These are phyloP conservation scores for Gulo gulo DNA, from an alignment of 2,113 vertebrate genomes.

Conservation along the genomic window DNA sequence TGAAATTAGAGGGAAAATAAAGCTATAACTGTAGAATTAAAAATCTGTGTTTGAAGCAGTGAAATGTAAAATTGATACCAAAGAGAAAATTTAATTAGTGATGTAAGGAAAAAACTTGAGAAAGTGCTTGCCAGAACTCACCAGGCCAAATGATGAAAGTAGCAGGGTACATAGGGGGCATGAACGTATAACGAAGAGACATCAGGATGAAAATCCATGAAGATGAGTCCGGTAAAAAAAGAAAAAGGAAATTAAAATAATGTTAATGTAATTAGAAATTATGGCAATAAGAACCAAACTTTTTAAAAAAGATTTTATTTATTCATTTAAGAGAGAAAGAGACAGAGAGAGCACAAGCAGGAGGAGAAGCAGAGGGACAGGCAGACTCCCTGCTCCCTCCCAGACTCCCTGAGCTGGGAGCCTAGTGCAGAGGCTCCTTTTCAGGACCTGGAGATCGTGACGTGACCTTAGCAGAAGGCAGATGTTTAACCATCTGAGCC, in stretches of 20 bases:
- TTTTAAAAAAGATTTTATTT: neutral
- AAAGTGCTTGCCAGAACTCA: neutral
- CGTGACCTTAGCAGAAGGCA: neutral
- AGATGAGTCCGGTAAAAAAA: neutral
- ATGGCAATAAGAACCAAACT: neutral
- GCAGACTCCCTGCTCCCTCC: neutral
- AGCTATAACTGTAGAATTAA: constrained; percentile 7
- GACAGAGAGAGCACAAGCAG: neutral
- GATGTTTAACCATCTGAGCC: neutral
- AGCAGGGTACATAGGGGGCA: neutral
- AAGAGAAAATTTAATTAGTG: neutral
- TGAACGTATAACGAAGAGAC: neutral
- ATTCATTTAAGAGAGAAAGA: neutral
- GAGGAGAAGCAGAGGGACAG: neutral
- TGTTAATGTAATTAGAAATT: neutral
- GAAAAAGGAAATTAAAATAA: neutral
- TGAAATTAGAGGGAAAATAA: constrained; percentile 3
- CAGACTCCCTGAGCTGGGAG: neutral
- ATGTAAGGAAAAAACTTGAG: neutral
- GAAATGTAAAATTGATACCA: neutral
- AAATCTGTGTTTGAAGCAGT: neutral
- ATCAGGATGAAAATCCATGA: neutral
- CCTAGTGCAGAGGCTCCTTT: neutral
- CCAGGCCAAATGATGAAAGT: neutral
- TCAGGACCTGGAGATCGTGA: neutral